Conservation (phyloP, 2,888 invertebrate species). For the Tholera decimalis region DNA sequence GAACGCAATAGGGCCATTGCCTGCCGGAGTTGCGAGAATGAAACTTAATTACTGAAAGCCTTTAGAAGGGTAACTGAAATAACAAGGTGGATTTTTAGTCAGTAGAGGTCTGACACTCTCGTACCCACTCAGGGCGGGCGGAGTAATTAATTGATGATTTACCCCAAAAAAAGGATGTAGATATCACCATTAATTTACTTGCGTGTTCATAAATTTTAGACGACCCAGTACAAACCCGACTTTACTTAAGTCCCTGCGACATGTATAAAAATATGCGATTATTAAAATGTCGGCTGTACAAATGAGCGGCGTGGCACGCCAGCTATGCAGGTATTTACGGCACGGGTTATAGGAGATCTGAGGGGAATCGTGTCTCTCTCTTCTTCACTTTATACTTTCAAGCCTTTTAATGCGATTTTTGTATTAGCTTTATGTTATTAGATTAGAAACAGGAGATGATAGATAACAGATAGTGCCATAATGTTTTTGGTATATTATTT, state of each 20-base stretch:
- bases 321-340: constrained; percentile 84
- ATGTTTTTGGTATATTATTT: too few species aligned
- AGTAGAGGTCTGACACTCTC: too few species aligned
- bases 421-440: constrained; percentile 19
- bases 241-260: constrained; percentile 59
- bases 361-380: constrained; percentile 60
- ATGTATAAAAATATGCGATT: constrained; percentile 86
- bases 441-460: not conserved
- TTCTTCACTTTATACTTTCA: constrained; percentile 53
- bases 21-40: too few species aligned
- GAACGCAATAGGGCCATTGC: too few species aligned
- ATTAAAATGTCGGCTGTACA: constrained; percentile 88
- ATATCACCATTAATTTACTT: too few species aligned
- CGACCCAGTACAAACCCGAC: not conserved
- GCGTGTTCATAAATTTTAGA: constrained; percentile 6
- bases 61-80: too few species aligned
- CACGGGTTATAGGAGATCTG: constrained; percentile 81
- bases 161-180: too few species aligned
- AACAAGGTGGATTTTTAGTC: too few species aligned
- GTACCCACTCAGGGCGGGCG: too few species aligned
- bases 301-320: constrained; percentile 81
- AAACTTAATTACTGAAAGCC: too few species aligned
- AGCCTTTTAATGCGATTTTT: constrained; percentile 53
- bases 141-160: too few species aligned
- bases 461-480: too few species aligned